Base-by-base conservation (phyloP, 1,140 invertebrate genomes). In the Tigriopus japonicus region DNA sequence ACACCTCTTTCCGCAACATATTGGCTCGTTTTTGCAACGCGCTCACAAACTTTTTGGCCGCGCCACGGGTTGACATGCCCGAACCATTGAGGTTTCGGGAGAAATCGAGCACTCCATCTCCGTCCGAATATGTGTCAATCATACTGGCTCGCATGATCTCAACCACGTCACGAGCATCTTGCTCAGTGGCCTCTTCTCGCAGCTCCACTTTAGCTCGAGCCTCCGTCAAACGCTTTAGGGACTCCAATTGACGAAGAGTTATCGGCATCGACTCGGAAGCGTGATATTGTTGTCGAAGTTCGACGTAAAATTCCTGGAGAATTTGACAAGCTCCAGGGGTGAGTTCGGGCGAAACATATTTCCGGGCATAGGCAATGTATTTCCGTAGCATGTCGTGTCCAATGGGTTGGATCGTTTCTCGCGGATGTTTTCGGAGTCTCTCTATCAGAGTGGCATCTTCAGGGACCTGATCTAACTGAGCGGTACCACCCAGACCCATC, bases 331-430 rank as follows among this genome's bases (percentile, higher is more conserved):
- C 87, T 53, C 80, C 79, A 17, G 67, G 67, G 52, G 79, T 81
- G 52, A 96, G 72, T 68, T 79, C 79, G 13, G 91, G 88, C 65
- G 84, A 80, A 0, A 93, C 85, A 74, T 91, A 89, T 70, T 89
- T 84, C 58, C 83, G 79, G 0, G 90, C 87, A 74, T 94, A 95
- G 0, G 84, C 84, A 52, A 95, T 84, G 68, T 93, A 96, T 73
- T 93, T 91, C 52, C 86, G 78, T 1, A 95, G 74, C 40, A 90
- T 70, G 51, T 79, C 74, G 41, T 80, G 73, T 7, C 89, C 85
- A 61, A 96, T 76, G 0, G 78, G 69, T 72, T 89, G 82, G 28
- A 85, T 68, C 3, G 73, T 68, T 65, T 84, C 81, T 6, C 73
- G 74, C n/a, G 71, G 69, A 52, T 73, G 71, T 53, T 80, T 68